phyloP scores from a whole-genome alignment of 2,888 invertebrate species.

The Drosophila mettleri region DNA sequence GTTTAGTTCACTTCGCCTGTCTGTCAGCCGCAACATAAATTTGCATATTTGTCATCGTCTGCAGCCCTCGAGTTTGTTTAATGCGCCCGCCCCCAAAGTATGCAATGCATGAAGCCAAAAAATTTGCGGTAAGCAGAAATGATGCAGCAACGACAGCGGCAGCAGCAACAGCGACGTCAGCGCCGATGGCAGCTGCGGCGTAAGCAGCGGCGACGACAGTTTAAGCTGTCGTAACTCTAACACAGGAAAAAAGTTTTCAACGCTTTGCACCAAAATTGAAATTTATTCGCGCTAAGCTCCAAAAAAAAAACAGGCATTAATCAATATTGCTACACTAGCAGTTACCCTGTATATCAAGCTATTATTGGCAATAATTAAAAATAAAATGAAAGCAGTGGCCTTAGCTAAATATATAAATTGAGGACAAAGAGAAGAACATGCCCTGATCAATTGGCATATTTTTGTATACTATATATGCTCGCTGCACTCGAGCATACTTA shows the following conservation, averaged over 20 bases:
- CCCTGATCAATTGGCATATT: not conserved
- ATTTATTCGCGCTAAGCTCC: slow-evolving; percentile 67
- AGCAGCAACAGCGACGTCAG: slow-evolving; percentile 28
- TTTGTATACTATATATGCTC: not conserved
- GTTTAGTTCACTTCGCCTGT: slow-evolving; percentile 51
- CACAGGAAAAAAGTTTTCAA: slow-evolving; percentile 44
- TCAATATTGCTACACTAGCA: not conserved
- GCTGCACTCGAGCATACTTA: not conserved
- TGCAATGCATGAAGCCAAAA: slow-evolving; percentile 72
- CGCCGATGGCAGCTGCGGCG: slow-evolving; percentile 30
- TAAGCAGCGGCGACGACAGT: slow-evolving; percentile 63
- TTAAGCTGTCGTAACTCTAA: slow-evolving; percentile 64
- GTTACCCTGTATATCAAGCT: not conserved
- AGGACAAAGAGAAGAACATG: too few relatives aligned
- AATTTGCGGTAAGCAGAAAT: slow-evolving; percentile 74
- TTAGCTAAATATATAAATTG: too few relatives aligned
- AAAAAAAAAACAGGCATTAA: not conserved
- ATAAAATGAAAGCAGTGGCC: too few relatives aligned
- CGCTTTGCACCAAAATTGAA: slow-evolving; percentile 69
- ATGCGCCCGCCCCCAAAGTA: slow-evolving; percentile 46
- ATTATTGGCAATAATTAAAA: too few relatives aligned
- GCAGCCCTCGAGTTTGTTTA: slow-evolving; percentile 31
- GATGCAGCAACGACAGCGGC: slow-evolving; percentile 32
- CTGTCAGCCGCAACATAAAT: slow-evolving; percentile 72
- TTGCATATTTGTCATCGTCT: slow-evolving; percentile 76